These are phyloP conservation scores for Psilopogon haemacephalus DNA, from an alignment of 2,113 vertebrate genomes.

Conservation along the genomic window DNA sequence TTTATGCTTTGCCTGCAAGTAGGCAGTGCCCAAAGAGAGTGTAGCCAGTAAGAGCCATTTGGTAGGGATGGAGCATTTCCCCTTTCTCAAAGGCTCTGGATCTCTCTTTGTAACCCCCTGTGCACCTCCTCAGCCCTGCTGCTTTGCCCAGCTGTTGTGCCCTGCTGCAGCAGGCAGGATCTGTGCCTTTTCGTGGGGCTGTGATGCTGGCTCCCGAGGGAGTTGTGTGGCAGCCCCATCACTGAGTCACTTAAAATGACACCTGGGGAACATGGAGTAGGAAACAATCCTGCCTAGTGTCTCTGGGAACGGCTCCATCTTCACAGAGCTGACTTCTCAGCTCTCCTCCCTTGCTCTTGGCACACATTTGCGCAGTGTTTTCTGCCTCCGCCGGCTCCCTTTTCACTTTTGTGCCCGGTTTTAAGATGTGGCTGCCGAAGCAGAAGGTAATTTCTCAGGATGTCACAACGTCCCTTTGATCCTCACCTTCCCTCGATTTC, in stretches of 20 bases:
- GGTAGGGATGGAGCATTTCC: not conserved
- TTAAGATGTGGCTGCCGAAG: not conserved
- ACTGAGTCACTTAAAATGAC: not conserved
- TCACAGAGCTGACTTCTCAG: not conserved
- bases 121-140: not conserved
- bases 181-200: rapidly evolving
- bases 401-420: not conserved
- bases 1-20: conserved; percentile 8
- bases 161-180: not conserved
- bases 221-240: not conserved
- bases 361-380: rapidly evolving
- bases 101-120: not conserved
- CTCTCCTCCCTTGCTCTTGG: not conserved
- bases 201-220: not conserved
- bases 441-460: not conserved
- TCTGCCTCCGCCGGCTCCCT: not conserved
- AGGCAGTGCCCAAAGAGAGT: conserved; percentile 1
- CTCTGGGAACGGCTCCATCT: not conserved
- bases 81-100: not conserved
- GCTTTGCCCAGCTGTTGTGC: not conserved
- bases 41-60: not conserved
- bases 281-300: not conserved
- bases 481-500: not conserved
- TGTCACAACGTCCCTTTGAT: not conserved
- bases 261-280: not conserved